Percentiles rank a stretch among this genome's conserved stretches.
These are phyloP conservation scores for Chrysoperla carnea DNA, from an alignment of 1,140 invertebrate genomes.

Conservation along the genomic window DNA sequence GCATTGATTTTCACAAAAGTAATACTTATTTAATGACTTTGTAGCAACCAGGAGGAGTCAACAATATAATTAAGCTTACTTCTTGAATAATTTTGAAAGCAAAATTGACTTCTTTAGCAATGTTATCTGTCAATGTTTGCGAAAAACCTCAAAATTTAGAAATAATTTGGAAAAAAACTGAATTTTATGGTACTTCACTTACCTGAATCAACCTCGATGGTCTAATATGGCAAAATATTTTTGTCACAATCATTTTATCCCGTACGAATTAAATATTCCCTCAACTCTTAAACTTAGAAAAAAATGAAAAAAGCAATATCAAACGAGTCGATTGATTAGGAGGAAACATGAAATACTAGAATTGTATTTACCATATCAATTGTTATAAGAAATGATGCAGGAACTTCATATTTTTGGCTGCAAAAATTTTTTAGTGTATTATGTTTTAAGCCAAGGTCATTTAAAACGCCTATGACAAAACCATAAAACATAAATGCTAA, in stretches of 20 bases:
- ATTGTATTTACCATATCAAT: slow-evolving; percentile 4
- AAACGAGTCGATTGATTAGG: neutral
- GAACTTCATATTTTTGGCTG: neutral
- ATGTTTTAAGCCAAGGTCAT: slow-evolving; percentile 1
- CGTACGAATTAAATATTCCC: too few species aligned
- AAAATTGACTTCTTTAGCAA: too few species aligned
- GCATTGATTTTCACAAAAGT: too few species aligned
- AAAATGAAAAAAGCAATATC: neutral
- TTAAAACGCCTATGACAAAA: slow-evolving; percentile 4
- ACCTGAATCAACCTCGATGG: neutral
- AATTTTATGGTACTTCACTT: neutral
- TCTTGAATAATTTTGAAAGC: too few species aligned
- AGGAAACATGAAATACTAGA: neutral
- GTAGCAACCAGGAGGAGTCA: too few species aligned
- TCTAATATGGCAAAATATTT: too few species aligned
- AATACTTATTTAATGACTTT: too few species aligned
- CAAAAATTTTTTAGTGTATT: neutral
- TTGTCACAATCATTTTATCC: too few species aligned
- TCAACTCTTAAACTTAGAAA: too few species aligned
- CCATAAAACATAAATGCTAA: slow-evolving; percentile 5
- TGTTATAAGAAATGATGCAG: slow-evolving; percentile 5
- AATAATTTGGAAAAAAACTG: slow-evolving; percentile 1
- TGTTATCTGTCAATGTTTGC: too few species aligned
- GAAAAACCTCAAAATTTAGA: too few species aligned
- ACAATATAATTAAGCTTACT: too few species aligned